These are phyloP conservation scores for Phalangium opilio DNA, from an alignment of 2,888 invertebrate species.

Conservation along the genomic window DNA sequence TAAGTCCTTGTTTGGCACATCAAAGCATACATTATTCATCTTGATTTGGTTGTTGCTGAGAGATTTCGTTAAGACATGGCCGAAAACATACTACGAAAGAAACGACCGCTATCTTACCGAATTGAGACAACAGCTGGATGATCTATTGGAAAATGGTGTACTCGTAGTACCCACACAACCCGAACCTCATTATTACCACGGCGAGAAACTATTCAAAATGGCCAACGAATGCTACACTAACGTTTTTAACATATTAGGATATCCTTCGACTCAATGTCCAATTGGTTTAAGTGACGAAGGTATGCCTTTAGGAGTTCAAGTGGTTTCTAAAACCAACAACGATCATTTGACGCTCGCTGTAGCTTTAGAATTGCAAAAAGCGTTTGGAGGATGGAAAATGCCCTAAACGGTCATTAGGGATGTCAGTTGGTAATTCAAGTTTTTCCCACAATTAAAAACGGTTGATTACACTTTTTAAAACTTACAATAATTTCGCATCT, in stretches of 20 bases:
- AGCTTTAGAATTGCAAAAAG: slow-evolving; percentile 6
- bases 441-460: too few relatives aligned
- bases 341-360: slow-evolving; percentile 8
- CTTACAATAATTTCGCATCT: too few relatives aligned
- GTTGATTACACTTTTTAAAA: too few relatives aligned
- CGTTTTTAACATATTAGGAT: slow-evolving; percentile 67
- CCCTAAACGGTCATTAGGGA: too few relatives aligned
- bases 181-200: slow-evolving; percentile 9
- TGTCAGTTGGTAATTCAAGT: too few relatives aligned
- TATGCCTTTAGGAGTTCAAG: slow-evolving; percentile 61
- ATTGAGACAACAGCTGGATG: slow-evolving; percentile 29
- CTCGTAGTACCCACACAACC: slow-evolving; percentile 8
- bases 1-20: slow-evolving; percentile 7
- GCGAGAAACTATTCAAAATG: slow-evolving; percentile 36
- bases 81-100: neutral
- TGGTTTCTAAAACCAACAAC: slow-evolving; percentile 25
- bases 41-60: neutral
- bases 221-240: slow-evolving; percentile 74
- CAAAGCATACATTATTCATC: slow-evolving; percentile 8
- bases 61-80: too few relatives aligned
- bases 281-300: slow-evolving; percentile 50
- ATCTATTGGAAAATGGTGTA: slow-evolving; percentile 54
- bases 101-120: too few relatives aligned
- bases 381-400: slow-evolving; percentile 8
- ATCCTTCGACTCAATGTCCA: slow-evolving; percentile 73